A percentile compares a stretch with the other conserved stretches of the same genome.
Evolutionary conservation across 2,797 vertebrate genomes (phyloP).

Genomic region (Platalea minor): DNA sequence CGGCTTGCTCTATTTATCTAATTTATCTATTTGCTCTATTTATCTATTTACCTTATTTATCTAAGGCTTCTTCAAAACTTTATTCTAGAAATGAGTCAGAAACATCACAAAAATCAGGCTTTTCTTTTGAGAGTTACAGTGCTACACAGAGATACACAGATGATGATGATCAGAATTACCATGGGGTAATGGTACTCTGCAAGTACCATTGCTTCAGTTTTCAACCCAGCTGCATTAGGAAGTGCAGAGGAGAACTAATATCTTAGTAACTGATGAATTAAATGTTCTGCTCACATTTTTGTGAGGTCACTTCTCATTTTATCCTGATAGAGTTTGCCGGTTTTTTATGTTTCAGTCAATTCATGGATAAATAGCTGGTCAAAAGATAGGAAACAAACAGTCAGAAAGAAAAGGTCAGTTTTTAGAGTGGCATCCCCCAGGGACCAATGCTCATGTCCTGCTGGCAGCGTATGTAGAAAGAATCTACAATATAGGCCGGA

Average conservation of each 20-base stretch:
- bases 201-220: neutral
- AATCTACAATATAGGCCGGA: neutral
- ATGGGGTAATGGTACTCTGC: neutral
- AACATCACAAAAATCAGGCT: neutral
- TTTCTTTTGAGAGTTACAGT: neutral
- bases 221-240: neutral
- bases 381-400: neutral
- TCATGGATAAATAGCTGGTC: neutral
- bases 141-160: neutral
- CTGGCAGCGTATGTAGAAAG: neutral
- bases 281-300: neutral
- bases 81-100: neutral
- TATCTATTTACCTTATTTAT: neutral
- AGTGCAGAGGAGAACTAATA: neutral
- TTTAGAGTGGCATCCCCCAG: neutral
- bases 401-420: conserved; percentile 34
- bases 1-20: neutral
- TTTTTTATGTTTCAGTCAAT: conserved; percentile 14
- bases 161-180: neutral
- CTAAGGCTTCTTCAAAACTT: neutral
- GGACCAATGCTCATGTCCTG: neutral
- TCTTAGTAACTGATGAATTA: neutral
- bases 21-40: neutral
- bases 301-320: neutral
- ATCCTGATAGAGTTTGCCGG: neutral